A percentile compares a stretch with the other conserved stretches of the same genome.
phyloP scores from a whole-genome alignment of 2,797 vertebrate genomes.

The Protonibea diacanthus region DNA sequence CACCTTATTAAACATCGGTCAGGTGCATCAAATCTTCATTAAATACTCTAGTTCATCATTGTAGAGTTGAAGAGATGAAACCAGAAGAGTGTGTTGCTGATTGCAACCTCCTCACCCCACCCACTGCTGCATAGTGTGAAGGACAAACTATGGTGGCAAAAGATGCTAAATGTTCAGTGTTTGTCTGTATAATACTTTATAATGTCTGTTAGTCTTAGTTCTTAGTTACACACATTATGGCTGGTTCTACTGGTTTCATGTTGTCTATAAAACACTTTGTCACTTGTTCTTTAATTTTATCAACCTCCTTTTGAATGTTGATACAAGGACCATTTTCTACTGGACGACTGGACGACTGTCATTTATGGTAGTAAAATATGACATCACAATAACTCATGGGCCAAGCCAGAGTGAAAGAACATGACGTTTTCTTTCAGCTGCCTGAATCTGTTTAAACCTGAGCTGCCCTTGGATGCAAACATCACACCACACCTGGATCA shows the following conservation, averaged over 20 bases:
- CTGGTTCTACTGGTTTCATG: neutral
- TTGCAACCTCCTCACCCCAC: too few relatives aligned
- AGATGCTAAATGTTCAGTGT: too few relatives aligned
- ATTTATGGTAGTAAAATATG: too few relatives aligned
- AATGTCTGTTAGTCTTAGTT: too few relatives aligned
- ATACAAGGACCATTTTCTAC: neutral
- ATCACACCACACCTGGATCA: slow-evolving; percentile 33
- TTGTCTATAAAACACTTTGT: too few relatives aligned
- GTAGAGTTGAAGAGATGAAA: neutral
- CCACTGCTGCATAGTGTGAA: too few relatives aligned
- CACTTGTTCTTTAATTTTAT: neutral
- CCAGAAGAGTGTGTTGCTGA: too few relatives aligned
- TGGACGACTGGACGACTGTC: neutral
- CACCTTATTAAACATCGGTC: neutral
- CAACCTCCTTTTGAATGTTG: neutral
- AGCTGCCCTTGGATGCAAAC: slow-evolving; percentile 12
- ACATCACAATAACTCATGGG: fast-evolving
- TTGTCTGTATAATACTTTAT: too few relatives aligned
- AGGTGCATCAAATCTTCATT: too few relatives aligned
- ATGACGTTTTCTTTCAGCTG: neutral
- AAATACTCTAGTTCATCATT: too few relatives aligned
- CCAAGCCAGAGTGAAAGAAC: neutral
- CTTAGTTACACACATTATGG: too few relatives aligned
- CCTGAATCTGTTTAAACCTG: slow-evolving; percentile 18
- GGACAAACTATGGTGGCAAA: too few relatives aligned